Conservation (phyloP, 2,888 invertebrate species). For the Metacarcinus magister region DNA sequence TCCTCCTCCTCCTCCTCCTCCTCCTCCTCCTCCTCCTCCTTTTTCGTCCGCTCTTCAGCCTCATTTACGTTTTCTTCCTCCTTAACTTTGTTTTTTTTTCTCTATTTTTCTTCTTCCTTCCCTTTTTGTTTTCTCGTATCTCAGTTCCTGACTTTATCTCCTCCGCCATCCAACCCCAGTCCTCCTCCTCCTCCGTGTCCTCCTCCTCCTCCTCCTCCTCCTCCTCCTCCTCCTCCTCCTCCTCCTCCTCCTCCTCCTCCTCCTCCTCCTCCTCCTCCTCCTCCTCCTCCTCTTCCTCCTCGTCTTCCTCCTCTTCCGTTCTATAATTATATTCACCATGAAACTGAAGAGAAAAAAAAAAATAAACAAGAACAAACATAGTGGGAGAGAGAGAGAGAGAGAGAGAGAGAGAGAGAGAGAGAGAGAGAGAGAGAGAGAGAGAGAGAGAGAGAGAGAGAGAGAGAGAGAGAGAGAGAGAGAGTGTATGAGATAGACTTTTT, state of each 20-base stretch:
- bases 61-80: not conserved
- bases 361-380: not conserved
- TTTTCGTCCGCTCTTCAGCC: not conserved
- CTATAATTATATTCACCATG: not conserved
- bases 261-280: conserved; percentile 15
- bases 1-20: conserved; percentile 17
- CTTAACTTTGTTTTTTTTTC: not conserved
- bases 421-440: conserved; percentile 26
- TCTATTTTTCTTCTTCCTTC: not conserved
- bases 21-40: not conserved
- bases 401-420: not conserved
- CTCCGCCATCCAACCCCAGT: not conserved
- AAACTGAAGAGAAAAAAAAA: not conserved
- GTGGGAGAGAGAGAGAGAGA: no score
- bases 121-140: not conserved
- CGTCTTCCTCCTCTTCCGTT: not conserved
- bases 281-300: conserved; percentile 5
- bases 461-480: conserved; percentile 26
- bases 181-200: not conserved
- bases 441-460: conserved; percentile 26
- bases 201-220: not conserved
- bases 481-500: not conserved
- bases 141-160: not conserved
- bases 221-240: not conserved
- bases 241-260: not conserved